A percentile compares a stretch with the other conserved stretches of the same genome.
These are phyloP conservation scores for Anastrepha ludens DNA, from an alignment of 1,140 invertebrate species.

Conservation along the genomic window DNA sequence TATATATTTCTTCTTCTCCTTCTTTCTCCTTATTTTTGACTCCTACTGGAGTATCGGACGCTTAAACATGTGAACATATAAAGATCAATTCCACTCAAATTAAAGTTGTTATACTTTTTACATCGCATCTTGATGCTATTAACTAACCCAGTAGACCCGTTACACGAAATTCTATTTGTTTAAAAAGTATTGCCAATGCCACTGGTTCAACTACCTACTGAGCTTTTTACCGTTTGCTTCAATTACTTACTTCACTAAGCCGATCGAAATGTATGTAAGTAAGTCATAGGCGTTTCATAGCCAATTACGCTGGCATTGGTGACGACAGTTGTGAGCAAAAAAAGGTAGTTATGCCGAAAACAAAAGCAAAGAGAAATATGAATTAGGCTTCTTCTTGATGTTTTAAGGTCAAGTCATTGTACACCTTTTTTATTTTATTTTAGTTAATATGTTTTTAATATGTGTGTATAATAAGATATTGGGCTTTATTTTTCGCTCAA, in stretches of 20 bases:
- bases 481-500: no score
- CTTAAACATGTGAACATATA: neutral
- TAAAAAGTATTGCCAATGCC: no score
- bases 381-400: no score
- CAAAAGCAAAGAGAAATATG: neutral
- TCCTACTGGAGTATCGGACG: no score
- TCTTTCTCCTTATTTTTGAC: no score
- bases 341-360: neutral
- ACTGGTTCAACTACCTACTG: no score
- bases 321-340: neutral
- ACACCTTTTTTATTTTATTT: no score
- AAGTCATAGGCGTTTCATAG: neutral
- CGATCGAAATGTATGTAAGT: neutral
- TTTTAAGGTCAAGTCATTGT: no score
- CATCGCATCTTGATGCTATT: no score
- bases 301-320: slow-evolving; percentile 3
- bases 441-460: no score
- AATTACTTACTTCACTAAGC: neutral
- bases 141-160: neutral
- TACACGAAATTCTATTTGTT: neutral
- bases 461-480: no score
- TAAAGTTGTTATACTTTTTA: neutral
- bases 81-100: neutral
- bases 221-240: slow-evolving; percentile 16
- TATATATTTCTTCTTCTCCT: no score